Conservation (phyloP, 2,888 invertebrate species). For the Amphipyra tragopoginis region DNA sequence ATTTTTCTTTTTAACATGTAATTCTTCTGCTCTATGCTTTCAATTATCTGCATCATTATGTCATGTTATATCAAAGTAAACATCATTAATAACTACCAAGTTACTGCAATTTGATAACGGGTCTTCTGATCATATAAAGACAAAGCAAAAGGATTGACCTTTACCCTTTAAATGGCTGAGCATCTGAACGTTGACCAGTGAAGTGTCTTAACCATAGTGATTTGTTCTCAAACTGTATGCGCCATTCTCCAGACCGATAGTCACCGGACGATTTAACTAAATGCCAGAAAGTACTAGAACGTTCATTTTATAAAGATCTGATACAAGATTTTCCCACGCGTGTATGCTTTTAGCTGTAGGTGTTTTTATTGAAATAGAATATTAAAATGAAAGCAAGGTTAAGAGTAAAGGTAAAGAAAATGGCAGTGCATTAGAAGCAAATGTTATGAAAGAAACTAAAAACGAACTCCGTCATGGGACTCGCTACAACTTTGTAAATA, state of each 20-base stretch:
- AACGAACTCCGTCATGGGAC: neutral
- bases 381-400: neutral
- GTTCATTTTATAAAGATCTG: slow-evolving; percentile 18
- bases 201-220: slow-evolving; percentile 34
- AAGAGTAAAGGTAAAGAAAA: neutral
- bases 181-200: slow-evolving; percentile 27
- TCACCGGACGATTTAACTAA: slow-evolving; percentile 31
- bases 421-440: neutral
- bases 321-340: slow-evolving; percentile 44
- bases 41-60: neutral
- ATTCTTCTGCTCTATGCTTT: no score
- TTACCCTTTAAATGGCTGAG: slow-evolving; percentile 19
- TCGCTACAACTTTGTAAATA: slow-evolving; percentile 6
- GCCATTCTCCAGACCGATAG: slow-evolving; percentile 21
- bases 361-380: slow-evolving; percentile 1
- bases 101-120: slow-evolving; percentile 13
- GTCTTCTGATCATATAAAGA: slow-evolving; percentile 14
- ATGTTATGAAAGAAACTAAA: neutral
- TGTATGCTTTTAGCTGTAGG: neutral
- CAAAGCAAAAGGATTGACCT: slow-evolving; percentile 28
- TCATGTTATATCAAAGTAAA: neutral
- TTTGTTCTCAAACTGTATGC: slow-evolving; percentile 34
- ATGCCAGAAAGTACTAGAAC: slow-evolving; percentile 24
- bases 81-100: slow-evolving; percentile 2
- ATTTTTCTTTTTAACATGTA: no score